Evolutionary conservation across 2,797 vertebrate species (phyloP).

Genomic region (Atherinosoma microstoma): DNA sequence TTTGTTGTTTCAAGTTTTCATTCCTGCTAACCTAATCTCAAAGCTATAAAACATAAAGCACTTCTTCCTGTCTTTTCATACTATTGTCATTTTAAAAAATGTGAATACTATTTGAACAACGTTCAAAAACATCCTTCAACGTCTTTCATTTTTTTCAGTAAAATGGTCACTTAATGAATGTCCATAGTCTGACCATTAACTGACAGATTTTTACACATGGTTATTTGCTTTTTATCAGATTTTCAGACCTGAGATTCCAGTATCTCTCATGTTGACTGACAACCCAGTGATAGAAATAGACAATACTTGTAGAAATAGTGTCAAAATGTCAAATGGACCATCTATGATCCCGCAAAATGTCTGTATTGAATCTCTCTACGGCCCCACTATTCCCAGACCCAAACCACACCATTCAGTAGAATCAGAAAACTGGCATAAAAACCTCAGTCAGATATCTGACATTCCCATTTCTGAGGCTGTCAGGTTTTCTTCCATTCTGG

Average conservation of each 20-base stretch:
- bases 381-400: conserved; percentile 75
- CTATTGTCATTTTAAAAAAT: not conserved
- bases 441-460: conserved; percentile 72
- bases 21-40: too few species aligned
- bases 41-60: too few species aligned
- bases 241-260: conserved; percentile 23
- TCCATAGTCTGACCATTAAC: conserved; percentile 31
- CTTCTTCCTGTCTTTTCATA: too few species aligned
- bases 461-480: conserved; percentile 72
- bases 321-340: conserved; percentile 87
- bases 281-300: conserved; percentile 81
- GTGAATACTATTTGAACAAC: conserved; percentile 3
- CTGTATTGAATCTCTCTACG: conserved; percentile 78
- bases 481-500: conserved; percentile 66
- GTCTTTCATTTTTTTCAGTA: conserved; percentile 6
- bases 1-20: too few species aligned
- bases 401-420: conserved; percentile 81
- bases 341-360: conserved; percentile 80
- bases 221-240: conserved; percentile 39
- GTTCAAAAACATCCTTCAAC: conserved; percentile 6
- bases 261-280: conserved; percentile 78
- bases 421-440: conserved; percentile 68
- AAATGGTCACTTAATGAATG: conserved; percentile 31
- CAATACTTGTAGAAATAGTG: conserved; percentile 82
- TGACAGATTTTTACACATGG: conserved; percentile 36